phyloP scores from a whole-genome alignment of 2,888 invertebrate genomes.

The Trichopria drosophilae region DNA sequence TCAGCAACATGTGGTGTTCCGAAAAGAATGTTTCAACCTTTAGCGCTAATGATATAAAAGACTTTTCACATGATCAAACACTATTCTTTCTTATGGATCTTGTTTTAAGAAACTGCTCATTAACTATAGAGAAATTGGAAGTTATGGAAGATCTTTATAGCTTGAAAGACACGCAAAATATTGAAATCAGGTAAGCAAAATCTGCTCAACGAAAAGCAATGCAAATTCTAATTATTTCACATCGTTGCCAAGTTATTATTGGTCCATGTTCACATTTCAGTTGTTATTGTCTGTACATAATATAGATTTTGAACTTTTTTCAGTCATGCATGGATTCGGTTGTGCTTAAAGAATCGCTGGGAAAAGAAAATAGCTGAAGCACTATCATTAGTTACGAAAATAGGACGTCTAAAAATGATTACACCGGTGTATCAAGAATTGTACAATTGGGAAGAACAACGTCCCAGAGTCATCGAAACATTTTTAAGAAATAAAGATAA shows the following conservation, averaged over 20 bases:
- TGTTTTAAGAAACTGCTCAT: conserved; percentile 61
- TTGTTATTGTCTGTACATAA: no score
- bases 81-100: conserved; percentile 71
- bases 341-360: conserved; percentile 77
- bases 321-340: conserved; percentile 73
- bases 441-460: conserved; percentile 75
- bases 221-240: no score
- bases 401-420: conserved; percentile 91
- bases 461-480: conserved; percentile 70
- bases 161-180: conserved; percentile 69
- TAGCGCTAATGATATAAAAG: conserved; percentile 60
- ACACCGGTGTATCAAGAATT: conserved; percentile 86
- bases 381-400: conserved; percentile 76
- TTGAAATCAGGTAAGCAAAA: conserved; percentile 68
- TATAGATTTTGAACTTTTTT: no score
- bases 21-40: conserved; percentile 61
- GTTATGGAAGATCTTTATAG: conserved; percentile 68
- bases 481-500: conserved; percentile 70
- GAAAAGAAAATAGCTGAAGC: conserved; percentile 69
- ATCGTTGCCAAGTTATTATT: no score
- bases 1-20: conserved; percentile 64
- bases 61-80: conserved; percentile 68
- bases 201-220: not conserved
- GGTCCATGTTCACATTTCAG: no score
- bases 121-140: conserved; percentile 64